A percentile compares a stretch with the other conserved stretches of the same genome.
These are phyloP conservation scores for Halyomorpha halys DNA, from an alignment of 1,140 invertebrate genomes.

Conservation along the genomic window DNA sequence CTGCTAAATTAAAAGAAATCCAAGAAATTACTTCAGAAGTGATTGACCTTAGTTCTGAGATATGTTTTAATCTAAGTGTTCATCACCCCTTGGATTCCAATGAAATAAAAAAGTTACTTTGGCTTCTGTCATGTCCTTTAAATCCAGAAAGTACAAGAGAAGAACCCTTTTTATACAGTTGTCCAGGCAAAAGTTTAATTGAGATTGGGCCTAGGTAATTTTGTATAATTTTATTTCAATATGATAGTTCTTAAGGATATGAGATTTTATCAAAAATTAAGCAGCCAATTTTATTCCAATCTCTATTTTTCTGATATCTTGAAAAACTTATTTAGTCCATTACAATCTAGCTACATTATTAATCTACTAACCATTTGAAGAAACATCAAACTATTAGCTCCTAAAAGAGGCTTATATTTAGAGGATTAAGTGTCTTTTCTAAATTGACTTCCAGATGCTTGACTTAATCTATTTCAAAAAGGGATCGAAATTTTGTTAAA, in stretches of 20 bases:
- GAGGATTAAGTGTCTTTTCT: too few relatives aligned
- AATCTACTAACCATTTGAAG: too few relatives aligned
- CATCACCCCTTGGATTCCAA: constrained; percentile 41
- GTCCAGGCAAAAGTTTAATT: constrained; percentile 43
- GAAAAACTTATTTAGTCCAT: too few relatives aligned
- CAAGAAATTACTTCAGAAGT: constrained; percentile 33
- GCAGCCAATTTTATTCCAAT: too few relatives aligned
- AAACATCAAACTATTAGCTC: too few relatives aligned
- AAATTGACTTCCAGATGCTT: too few relatives aligned
- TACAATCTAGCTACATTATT: too few relatives aligned
- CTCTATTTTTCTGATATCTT: too few relatives aligned
- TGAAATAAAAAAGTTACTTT: constrained; percentile 50
- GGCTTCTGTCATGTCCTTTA: constrained; percentile 59
- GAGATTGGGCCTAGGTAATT: constrained; percentile 69
- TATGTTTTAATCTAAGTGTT: constrained; percentile 68
- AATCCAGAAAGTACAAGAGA: constrained; percentile 41
- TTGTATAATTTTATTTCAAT: constrained; percentile 2
- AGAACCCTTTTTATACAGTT: constrained; percentile 37
- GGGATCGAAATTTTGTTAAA: too few relatives aligned
- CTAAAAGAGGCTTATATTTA: too few relatives aligned
- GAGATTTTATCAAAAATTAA: too few relatives aligned
- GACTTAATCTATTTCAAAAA: too few relatives aligned
- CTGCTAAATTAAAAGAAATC: constrained; percentile 31
- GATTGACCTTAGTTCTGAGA: constrained; percentile 51
- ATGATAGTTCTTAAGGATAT: background rate